Percentiles rank a stretch among this genome's conserved stretches.
Conservation (phyloP, 2,888 invertebrate species). For the Epinotia ramella region DNA sequence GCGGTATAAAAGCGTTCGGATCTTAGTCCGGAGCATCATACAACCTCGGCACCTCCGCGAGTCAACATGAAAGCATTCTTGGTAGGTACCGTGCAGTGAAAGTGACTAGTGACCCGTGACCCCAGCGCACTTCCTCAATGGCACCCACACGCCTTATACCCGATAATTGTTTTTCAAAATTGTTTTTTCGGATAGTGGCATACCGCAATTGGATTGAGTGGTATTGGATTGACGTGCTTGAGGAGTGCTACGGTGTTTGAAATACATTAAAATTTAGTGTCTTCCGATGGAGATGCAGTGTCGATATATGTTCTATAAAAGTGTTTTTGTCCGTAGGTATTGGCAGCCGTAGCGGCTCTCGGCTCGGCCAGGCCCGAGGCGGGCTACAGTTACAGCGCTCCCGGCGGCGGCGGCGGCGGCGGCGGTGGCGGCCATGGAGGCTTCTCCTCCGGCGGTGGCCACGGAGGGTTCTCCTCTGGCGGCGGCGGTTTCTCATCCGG, state of each 20-base stretch:
- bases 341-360: constrained; percentile 84
- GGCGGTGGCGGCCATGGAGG: constrained; percentile 63
- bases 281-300: constrained; percentile 37
- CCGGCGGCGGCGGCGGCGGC: constrained; percentile 72
- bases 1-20: constrained; percentile 76
- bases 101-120: constrained; percentile 80
- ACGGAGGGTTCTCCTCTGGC: constrained; percentile 60
- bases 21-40: constrained; percentile 78
- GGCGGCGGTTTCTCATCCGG: constrained; percentile 60
- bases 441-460: constrained; percentile 53
- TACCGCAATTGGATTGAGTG: constrained; percentile 31
- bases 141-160: constrained; percentile 69
- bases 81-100: constrained; percentile 83
- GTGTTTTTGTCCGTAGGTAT: constrained; percentile 71
- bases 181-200: constrained; percentile 19
- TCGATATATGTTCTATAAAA: constrained; percentile 33
- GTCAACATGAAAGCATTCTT: constrained; percentile 85
- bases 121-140: constrained; percentile 69
- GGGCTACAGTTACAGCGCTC: constrained; percentile 85
- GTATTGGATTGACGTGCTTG: constrained; percentile 27
- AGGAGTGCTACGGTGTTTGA: constrained; percentile 25
- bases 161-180: constrained; percentile 29
- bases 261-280: constrained; percentile 16
- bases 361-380: constrained; percentile 86
- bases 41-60: constrained; percentile 81